These are phyloP conservation scores for Ornithorhynchus anatinus DNA, from an alignment of 2,113 vertebrate species.

Conservation along the genomic window DNA sequence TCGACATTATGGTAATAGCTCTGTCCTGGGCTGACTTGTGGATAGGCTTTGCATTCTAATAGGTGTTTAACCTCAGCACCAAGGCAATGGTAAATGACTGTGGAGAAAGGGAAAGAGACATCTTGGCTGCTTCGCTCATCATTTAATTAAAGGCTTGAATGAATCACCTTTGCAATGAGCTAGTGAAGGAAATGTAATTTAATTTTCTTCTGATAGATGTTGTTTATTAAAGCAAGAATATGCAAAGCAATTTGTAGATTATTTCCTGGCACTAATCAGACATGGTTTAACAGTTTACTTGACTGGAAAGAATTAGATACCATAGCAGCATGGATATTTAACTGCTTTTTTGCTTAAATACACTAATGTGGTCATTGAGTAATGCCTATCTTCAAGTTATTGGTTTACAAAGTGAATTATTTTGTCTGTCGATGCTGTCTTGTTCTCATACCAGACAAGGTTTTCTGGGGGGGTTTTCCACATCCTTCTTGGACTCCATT, in stretches of 20 bases:
- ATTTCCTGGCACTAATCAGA: not conserved
- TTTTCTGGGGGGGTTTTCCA: no score
- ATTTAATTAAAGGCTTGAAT: not conserved
- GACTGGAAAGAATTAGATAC: conserved; percentile 7
- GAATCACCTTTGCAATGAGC: not conserved
- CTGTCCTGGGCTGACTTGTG: no score
- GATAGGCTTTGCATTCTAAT: no score
- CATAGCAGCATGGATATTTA: not conserved
- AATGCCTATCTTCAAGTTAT: not conserved
- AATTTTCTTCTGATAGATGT: conserved; percentile 7
- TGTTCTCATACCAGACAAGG: no score
- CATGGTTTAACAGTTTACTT: conserved; percentile 30
- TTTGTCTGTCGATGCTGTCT: no score
- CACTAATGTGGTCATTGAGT: not conserved
- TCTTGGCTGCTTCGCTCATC: not conserved
- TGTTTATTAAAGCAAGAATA: not conserved
- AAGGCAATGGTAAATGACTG: rapidly evolving
- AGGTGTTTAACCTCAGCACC: not conserved
- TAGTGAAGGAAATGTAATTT: conserved; percentile 15
- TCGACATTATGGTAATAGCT: no score
- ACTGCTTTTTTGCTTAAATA: not conserved
- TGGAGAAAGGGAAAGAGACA: not conserved
- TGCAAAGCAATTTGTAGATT: conserved; percentile 21
- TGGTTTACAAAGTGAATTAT: no score
- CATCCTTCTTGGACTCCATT: no score